A percentile compares a stretch with the other conserved stretches of the same genome.
Conservation (phyloP, 1,140 invertebrate species). For the Hyposmocoma kahamanoa region DNA sequence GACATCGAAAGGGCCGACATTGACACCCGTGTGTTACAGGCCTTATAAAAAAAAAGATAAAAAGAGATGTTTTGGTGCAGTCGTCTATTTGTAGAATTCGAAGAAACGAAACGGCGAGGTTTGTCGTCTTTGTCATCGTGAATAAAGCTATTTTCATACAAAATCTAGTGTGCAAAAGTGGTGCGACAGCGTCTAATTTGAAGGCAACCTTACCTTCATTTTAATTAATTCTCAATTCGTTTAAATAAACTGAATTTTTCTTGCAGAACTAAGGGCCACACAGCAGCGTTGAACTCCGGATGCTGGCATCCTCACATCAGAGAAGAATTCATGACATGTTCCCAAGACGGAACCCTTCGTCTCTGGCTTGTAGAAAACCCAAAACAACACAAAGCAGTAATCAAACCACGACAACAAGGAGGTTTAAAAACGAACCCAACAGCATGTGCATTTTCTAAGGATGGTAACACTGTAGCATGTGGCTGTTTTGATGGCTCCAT, state of each 20-base stretch:
- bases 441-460: conserved; percentile 87
- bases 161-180: too few relatives aligned
- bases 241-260: conserved; percentile 2
- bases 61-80: too few relatives aligned
- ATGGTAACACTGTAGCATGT: conserved; percentile 91
- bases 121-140: too few relatives aligned
- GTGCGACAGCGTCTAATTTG: too few relatives aligned
- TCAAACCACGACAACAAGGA: conserved; percentile 91
- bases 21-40: too few relatives aligned
- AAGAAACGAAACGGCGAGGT: too few relatives aligned
- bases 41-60: too few relatives aligned
- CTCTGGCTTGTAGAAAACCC: conserved; percentile 90
- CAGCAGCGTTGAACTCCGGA: conserved; percentile 91
- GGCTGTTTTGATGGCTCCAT: conserved; percentile 97
- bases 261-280: conserved; percentile 93
- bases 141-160: too few relatives aligned
- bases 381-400: conserved; percentile 86
- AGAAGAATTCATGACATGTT: conserved; percentile 96
- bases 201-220: too few relatives aligned
- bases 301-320: conserved; percentile 94
- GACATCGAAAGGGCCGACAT: too few relatives aligned
- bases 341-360: conserved; percentile 93
- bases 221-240: too few relatives aligned
- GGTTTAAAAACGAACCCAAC: conserved; percentile 94
- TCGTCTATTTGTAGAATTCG: too few relatives aligned